A percentile compares a stretch with the other conserved stretches of the same genome.
Conservation (phyloP, 2,797 vertebrate genomes). For the Salarias fasciatus region DNA sequence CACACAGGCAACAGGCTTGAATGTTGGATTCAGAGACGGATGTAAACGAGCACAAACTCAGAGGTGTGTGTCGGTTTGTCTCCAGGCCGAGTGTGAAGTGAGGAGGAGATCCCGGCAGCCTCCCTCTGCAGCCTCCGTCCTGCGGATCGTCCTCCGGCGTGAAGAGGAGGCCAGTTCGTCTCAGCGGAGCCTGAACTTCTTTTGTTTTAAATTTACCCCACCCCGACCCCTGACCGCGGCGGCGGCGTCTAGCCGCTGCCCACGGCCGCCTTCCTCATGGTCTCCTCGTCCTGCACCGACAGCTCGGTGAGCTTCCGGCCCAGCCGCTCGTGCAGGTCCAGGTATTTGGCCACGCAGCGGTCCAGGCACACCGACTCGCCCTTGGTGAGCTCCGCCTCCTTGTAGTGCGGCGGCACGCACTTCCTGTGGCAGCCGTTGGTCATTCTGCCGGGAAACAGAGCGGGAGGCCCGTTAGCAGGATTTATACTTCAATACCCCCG, state of each 20-base stretch:
- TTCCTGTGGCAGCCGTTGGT: slow-evolving; percentile 96
- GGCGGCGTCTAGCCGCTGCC: slow-evolving; percentile 74
- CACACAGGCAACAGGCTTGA: no score
- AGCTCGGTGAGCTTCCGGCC: slow-evolving; percentile 95
- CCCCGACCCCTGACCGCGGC: background rate
- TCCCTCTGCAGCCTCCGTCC: no score
- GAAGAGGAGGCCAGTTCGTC: no score
- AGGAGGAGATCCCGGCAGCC: no score
- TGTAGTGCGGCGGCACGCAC: slow-evolving; percentile 96
- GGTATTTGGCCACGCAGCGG: slow-evolving; percentile 96
- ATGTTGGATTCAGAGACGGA: no score
- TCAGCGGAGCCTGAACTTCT: no score
- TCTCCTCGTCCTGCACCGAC: slow-evolving; percentile 94
- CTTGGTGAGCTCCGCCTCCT: slow-evolving; percentile 94
- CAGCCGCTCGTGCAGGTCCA: slow-evolving; percentile 95
- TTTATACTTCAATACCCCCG: no score
- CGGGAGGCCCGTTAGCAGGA: no score
- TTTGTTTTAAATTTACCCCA: background rate
- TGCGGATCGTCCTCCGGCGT: no score
- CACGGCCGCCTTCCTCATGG: slow-evolving; percentile 89
- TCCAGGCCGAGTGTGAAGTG: no score
- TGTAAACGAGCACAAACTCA: no score
- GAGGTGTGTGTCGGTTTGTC: no score
- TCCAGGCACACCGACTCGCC: slow-evolving; percentile 96
- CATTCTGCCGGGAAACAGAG: slow-evolving; percentile 83